phyloP scores from a whole-genome alignment of 2,797 vertebrate genomes.

The Vireo griseus region DNA sequence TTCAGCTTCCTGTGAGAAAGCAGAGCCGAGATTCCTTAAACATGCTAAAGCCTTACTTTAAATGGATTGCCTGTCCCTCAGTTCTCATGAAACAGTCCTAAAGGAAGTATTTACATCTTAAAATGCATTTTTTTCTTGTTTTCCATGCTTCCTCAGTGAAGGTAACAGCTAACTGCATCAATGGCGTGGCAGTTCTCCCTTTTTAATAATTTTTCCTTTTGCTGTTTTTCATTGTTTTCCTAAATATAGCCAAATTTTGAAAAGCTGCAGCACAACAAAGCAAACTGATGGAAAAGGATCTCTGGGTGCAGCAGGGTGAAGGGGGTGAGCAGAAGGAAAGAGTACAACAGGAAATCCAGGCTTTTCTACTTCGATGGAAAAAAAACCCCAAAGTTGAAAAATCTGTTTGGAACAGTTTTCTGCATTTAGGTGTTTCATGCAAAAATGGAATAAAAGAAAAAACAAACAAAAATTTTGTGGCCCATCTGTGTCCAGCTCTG shows the following conservation, averaged over 20 bases:
- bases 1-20: slow-evolving; percentile 29
- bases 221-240: background rate
- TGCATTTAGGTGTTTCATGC: background rate
- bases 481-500: background rate
- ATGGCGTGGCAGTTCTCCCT: background rate
- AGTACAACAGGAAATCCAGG: background rate
- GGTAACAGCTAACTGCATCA: background rate
- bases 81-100: background rate
- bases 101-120: background rate
- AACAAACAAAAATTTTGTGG: background rate
- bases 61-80: background rate
- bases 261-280: background rate
- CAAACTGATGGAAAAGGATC: background rate
- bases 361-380: background rate
- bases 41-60: background rate
- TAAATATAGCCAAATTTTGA: background rate
- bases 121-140: background rate
- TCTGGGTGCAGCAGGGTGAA: background rate
- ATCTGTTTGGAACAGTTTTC: background rate
- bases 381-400: background rate
- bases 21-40: background rate
- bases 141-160: background rate
- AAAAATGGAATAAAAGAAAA: background rate
- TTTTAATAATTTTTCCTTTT: background rate
- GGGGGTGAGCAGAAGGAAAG: background rate